These are phyloP conservation scores for Zaprionus camerounensis DNA, from an alignment of 1,140 invertebrate species.

Conservation along the genomic window DNA sequence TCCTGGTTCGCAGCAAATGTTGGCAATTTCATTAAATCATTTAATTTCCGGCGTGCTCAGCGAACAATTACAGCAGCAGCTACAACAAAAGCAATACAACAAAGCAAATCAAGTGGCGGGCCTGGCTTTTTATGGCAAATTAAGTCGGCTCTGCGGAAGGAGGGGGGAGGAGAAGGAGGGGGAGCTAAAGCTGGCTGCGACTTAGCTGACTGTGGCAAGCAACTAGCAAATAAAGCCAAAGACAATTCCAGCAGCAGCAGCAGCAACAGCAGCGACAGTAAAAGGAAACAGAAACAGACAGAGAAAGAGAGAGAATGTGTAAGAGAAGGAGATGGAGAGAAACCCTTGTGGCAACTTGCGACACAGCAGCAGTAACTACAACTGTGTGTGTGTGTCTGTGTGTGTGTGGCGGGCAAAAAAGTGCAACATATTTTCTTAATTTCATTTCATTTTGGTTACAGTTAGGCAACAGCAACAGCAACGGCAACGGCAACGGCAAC, in stretches of 20 bases:
- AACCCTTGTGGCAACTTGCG: conserved; percentile 52
- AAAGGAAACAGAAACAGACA: neutral
- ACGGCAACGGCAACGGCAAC: neutral
- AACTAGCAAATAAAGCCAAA: conserved; percentile 63
- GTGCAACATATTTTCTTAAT: conserved; percentile 79
- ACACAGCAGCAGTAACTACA: conserved; percentile 20
- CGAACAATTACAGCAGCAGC: conserved; percentile 34
- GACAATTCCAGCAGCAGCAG: conserved; percentile 59
- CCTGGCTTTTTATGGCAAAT: conserved; percentile 74
- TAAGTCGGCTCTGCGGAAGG: conserved; percentile 53
- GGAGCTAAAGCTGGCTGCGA: conserved; percentile 1
- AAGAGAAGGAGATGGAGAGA: neutral
- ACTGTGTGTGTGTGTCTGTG: conserved; percentile 30
- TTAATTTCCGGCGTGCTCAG: conserved; percentile 70
- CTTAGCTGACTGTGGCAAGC: conserved; percentile 29
- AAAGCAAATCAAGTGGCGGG: conserved; percentile 70
- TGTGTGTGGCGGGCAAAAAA: conserved; percentile 28
- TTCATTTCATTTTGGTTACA: conserved; percentile 65
- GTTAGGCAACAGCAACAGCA: neutral
- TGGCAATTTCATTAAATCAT: conserved; percentile 80
- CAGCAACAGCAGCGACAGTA: conserved; percentile 5
- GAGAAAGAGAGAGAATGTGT: neutral
- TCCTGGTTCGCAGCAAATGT: conserved; percentile 57
- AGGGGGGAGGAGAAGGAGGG: neutral
- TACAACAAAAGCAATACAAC: conserved; percentile 29